Evolutionary conservation across 1,140 invertebrate species (phyloP).

Genomic region (Teleogryllus occipitalis): DNA sequence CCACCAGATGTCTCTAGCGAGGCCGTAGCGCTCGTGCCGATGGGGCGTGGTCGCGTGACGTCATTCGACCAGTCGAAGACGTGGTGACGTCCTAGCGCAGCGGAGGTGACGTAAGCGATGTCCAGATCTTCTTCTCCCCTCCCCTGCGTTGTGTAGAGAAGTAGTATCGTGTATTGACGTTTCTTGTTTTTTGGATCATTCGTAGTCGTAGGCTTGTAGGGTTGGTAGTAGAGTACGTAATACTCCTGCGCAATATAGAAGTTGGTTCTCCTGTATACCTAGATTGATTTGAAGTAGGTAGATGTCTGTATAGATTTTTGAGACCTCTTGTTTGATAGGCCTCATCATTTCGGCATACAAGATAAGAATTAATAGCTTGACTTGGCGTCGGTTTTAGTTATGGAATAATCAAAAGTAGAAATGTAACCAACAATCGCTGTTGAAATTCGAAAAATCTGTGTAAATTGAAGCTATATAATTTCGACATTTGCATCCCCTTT

Average conservation of each 20-base stretch:
- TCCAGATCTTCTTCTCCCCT: not conserved
- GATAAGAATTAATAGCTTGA: no score
- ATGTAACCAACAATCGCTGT: no score
- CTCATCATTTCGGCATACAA: no score
- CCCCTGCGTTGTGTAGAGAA: not conserved
- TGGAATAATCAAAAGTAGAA: no score
- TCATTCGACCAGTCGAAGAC: not conserved
- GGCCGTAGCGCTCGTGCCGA: no score
- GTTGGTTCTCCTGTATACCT: not conserved
- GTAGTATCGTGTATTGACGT: not conserved
- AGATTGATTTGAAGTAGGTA: not conserved
- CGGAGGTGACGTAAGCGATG: conserved; percentile 2
- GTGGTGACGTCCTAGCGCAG: not conserved
- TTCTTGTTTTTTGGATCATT: not conserved
- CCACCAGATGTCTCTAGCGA: no score
- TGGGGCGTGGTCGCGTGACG: not conserved
- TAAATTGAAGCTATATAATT: no score
- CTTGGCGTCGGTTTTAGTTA: no score
- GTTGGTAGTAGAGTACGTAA: not conserved
- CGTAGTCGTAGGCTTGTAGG: not conserved
- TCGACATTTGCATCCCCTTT: no score
- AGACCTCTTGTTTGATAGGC: no score
- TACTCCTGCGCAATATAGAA: not conserved
- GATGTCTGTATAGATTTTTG: not conserved
- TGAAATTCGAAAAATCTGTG: no score